Evolutionary conservation across 2,113 vertebrate species (phyloP), one percentile per base, ranked within the genome.

Genomic region (Poeciliopsis turrubarensis): DNA sequence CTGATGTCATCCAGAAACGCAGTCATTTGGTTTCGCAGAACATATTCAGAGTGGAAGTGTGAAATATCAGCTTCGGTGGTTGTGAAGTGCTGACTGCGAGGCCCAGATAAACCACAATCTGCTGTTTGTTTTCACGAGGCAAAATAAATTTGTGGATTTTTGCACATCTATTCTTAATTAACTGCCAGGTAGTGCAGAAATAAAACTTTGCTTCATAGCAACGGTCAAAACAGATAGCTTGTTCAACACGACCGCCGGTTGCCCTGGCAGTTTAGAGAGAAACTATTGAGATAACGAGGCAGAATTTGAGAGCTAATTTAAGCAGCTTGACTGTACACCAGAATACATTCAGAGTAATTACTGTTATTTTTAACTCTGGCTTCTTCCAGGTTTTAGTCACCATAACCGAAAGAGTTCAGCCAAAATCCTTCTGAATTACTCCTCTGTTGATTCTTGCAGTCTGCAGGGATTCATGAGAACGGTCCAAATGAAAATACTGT

Each of bases 331-430:
- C 19, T 17, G 44, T 27, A 54, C 60, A 63, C 65, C 6, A 27
- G 2, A 57, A 25, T 57, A 57, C 10, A 57, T 25, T 57, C 51
- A 25, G 22, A 34, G 22, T 76, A 82, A 83, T 90, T 73, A 15
- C 17, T 67, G 73, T 73, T 83, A 78, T 69, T 90, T 83, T 78
- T 65, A 72, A 27, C 72, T 13, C 41, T 17, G 66, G 67, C 37
- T 44, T 85, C 31, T 32, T 72, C 5, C 25, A n/a, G 22, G 51
- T 57, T 57, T 57, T 57, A 57, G 17, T n/a, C 51, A 57, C 51
- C 60, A 25, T 54, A 27, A 63, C 54, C 9, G 37, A 22, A 79
- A 63, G 22, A 76, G 22, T 68, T 39, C 22, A 31, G 57, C 65
- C 79, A 69, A 47, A 68, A 11, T 29, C 15, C 10, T 14, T 14